Base-by-base conservation (phyloP, 2,888 invertebrate genomes). In the Idaea aversata region DNA sequence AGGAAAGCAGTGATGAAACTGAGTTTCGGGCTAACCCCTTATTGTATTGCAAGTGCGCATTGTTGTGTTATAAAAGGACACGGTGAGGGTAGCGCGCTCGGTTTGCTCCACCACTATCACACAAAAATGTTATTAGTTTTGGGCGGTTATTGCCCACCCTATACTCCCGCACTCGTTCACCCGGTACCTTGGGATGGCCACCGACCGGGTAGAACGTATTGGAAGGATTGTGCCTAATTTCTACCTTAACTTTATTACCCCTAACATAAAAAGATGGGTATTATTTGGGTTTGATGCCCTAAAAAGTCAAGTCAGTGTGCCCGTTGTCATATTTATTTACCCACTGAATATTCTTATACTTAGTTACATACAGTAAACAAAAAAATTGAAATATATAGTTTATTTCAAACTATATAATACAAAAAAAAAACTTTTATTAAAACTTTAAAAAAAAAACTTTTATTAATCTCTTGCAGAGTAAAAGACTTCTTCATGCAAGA, bases 91-190 rank as follows among this genome's bases (percentile, higher is more conserved):
- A 84, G 79, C 79, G 78, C 81, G 86, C 81, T 85, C 86, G 81
- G 85, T 84, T 87, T 80, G 79, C 84, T 86, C 78, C 84, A 82
- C 85, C 81, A 83, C 88, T 89, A 90, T 90, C 88, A 86, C 87
- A 82, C 85, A 91, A 91, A 91, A 90, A 91, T 91, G 88, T 90
- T 91, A 91, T 91, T 91, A 90, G 91, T 91, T 91, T 90, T 86
- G 86, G 88, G 86, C 82, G 88, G 88, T 87, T 90, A 88, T 91
- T 89, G 88, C 86, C 87, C 86, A 84, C 87, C 87, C 74, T 63
- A 59, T 15, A 47, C 47, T 47, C 47, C 47, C 47, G 47, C 10
- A 47, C 47, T 47, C 47, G 10, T 47, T 47, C 47, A 47, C 47
- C 47, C 47, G 47, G 36, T 5, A 36, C 36, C 10, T 10, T 10